Conservation (phyloP, 2,797 vertebrate genomes). For the Clangula hyemalis region DNA sequence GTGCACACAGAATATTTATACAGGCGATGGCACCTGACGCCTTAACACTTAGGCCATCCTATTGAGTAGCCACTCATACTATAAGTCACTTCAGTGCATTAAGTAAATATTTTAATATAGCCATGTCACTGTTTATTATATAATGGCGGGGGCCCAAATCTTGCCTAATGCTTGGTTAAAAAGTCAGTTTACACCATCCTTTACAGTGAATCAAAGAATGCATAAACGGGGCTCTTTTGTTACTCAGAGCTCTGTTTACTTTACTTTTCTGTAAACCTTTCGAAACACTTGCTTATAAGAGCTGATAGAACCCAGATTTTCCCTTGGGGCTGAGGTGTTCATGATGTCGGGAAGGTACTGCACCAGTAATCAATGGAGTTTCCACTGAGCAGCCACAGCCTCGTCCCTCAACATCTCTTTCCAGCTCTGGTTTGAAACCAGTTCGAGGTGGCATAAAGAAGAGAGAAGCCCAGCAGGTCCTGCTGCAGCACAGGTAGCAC, state of each 20-base stretch:
- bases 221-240: constrained; percentile 88
- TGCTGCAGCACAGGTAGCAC: neutral
- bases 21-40: constrained; percentile 98
- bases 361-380: constrained; percentile 66
- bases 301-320: constrained; percentile 82
- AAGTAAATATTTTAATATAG: constrained; percentile 99
- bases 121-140: constrained; percentile 99
- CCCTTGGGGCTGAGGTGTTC: constrained; percentile 77
- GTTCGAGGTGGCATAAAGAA: neutral
- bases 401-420: neutral
- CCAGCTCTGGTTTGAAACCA: neutral
- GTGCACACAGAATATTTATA: constrained; percentile 97
- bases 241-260: constrained; percentile 88
- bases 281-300: constrained; percentile 87
- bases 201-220: constrained; percentile 87
- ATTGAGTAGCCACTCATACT: constrained; percentile 96
- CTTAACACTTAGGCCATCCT: constrained; percentile 96
- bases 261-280: constrained; percentile 89
- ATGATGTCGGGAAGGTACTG: constrained; percentile 76
- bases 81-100: constrained; percentile 98
- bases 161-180: constrained; percentile 97
- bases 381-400: constrained; percentile 49
- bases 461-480: neutral
- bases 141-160: constrained; percentile 96
- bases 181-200: constrained; percentile 95